Evolutionary conservation across 2,888 invertebrate species (phyloP).

Genomic region (Cheiracanthium punctorium): DNA sequence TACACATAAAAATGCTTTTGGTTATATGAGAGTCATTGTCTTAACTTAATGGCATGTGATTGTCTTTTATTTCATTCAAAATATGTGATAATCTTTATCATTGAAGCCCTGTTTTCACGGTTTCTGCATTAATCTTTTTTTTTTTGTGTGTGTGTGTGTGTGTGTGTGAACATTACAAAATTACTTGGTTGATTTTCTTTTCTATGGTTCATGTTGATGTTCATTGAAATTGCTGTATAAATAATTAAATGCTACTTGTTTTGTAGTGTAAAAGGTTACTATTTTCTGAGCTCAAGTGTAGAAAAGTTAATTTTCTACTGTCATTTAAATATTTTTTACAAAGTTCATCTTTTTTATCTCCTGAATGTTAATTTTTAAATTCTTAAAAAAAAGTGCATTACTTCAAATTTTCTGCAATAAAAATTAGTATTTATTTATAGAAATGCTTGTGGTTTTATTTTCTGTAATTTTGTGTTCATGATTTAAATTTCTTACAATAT

Average conservation of each 20-base stretch:
- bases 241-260: no score
- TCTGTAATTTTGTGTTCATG: background rate
- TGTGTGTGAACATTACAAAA: no score
- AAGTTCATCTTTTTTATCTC: slow-evolving; percentile 10
- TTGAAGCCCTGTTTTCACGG: background rate
- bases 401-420: slow-evolving; percentile 49
- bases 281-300: slow-evolving; percentile 37
- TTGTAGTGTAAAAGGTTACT: background rate
- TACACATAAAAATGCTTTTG: no score
- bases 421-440: slow-evolving; percentile 62
- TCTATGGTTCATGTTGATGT: no score
- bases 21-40: no score
- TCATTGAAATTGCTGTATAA: background rate
- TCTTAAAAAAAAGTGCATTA: slow-evolving; percentile 39
- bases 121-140: no score
- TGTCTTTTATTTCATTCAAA: background rate
- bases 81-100: background rate
- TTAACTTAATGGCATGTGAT: no score
- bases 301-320: slow-evolving; percentile 30
- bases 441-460: background rate
- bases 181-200: no score
- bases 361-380: background rate
- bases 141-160: no score
- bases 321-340: background rate
- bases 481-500: no score